Evolutionary conservation across 92 coral and sea anemone genomes (phyloP), one percentile per base, ranked within the genome.

Genomic region (Desmophyllum pertusum): DNA sequence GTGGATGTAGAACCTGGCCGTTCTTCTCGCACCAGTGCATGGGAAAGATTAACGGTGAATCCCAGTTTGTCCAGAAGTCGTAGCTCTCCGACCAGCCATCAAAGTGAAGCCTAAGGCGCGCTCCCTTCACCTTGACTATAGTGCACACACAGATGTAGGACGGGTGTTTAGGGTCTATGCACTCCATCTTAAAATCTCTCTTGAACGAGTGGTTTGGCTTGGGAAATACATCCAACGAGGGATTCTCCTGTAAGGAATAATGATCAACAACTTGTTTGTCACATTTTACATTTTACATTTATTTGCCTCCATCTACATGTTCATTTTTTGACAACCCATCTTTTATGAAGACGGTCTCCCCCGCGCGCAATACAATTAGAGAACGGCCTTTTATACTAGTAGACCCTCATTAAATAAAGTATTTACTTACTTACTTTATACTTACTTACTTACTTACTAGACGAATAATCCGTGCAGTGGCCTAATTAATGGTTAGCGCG

Each of bases 81-180:
- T 97, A 97, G 67, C 99, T 95, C 79, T 97, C 99, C 10, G 99
- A 97, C 99, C 99, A 97, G 68, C 99, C 99, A 80, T 97, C 99
- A 77, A 97, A 97, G 78, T 97, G 99, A 41, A 97, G 89, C 81
- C 99, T 84, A n/a, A 97, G 89, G 5, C 98, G 93, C 38, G 97
- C 88, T 36, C 99, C 99, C 41, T 97, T 92, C 33, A 95, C 99
- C 59, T 95, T 89, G 18, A 95, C 98, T 3, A 97, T 95, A 0
- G 99, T 97, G 42, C 98, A 95, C 5, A 97, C 99, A 59, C 99
- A 97, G 92, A 95, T 89, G 87, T 97, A 97, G 23, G 99, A 97
- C 19, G 99, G 98, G 71, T 97, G 99, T 61, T 97, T 97, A 2
- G 99, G 99, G 78, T 97, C 99, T 5, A 97, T 87, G 10, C 97